Evolutionary conservation across 64 coral and sea anemone genomes (phyloP).

Genomic region (Catalaphyllia jardinei): DNA sequence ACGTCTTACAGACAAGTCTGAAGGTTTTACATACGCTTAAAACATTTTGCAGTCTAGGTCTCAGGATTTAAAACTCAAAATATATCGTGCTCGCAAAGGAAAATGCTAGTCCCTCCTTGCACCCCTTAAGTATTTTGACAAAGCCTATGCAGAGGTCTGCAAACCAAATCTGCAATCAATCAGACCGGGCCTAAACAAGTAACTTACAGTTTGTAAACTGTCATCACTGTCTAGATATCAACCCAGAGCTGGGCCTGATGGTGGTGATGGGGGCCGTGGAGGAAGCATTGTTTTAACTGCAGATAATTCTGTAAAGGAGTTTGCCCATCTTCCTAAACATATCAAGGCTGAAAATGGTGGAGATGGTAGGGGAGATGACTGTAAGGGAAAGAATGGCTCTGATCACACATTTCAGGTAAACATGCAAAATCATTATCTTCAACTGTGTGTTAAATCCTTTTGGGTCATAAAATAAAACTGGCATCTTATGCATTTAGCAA

Average conservation of each 20-base stretch:
- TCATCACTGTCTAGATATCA: conserved; percentile 30
- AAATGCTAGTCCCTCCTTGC: too few species aligned
- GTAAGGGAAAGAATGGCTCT: conserved; percentile 78
- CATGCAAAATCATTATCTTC: background rate
- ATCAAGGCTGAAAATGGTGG: conserved; percentile 83
- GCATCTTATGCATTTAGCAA: too few species aligned
- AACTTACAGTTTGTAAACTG: too few species aligned
- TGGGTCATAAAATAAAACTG: too few species aligned
- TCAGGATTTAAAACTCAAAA: too few species aligned
- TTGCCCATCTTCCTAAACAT: conserved; percentile 85
- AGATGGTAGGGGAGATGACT: conserved; percentile 61
- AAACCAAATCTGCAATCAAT: background rate
- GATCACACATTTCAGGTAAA: conserved; percentile 78
- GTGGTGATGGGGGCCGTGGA: conserved; percentile 89
- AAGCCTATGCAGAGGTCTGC: background rate
- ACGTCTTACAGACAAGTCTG: too few species aligned
- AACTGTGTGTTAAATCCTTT: too few species aligned
- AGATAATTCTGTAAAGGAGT: conserved; percentile 83
- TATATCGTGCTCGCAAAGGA: too few species aligned
- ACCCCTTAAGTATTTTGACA: too few species aligned
- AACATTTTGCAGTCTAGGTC: too few species aligned
- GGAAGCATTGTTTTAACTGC: conserved; percentile 79
- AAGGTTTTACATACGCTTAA: too few species aligned
- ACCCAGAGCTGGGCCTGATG: conserved; percentile 96
- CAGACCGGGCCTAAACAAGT: background rate